Evolutionary conservation across 2,113 vertebrate species (phyloP).

Genomic region (Seriola rivoliana): DNA sequence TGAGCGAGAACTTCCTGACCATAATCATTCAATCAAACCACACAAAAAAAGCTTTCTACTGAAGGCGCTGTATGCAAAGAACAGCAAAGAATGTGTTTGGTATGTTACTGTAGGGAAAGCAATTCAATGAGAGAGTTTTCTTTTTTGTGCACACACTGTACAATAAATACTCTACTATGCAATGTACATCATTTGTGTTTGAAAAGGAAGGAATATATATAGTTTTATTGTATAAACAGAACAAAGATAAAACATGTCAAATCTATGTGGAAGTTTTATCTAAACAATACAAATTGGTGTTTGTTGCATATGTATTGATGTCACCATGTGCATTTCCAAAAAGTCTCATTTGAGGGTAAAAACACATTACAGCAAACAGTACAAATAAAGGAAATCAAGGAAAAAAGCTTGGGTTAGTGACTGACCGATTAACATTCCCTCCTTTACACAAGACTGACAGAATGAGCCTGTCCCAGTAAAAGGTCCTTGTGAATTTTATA

Average conservation of each 20-base stretch:
- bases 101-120: constrained; percentile 33
- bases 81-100: constrained; percentile 43
- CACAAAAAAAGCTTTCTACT: constrained; percentile 46
- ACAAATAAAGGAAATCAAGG: background rate
- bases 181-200: background rate
- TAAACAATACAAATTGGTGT: background rate
- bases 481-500: constrained; percentile 14
- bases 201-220: background rate
- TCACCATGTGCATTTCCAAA: background rate
- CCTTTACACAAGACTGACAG: background rate
- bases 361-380: background rate
- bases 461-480: background rate
- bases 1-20: constrained; percentile 65
- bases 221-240: background rate
- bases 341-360: background rate
- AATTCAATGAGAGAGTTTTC: background rate
- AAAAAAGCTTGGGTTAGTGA: background rate
- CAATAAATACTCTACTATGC: background rate
- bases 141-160: constrained; percentile 8
- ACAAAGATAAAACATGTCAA: background rate
- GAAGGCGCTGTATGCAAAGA: constrained; percentile 64
- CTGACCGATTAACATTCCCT: constrained; percentile 5
- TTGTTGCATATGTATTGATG: background rate
- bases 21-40: constrained; percentile 73
- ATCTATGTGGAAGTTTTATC: background rate